Evolutionary conservation across 2,888 invertebrate species (phyloP), one percentile per base, ranked within the genome.

Genomic region (Lithophane semibrunnea): DNA sequence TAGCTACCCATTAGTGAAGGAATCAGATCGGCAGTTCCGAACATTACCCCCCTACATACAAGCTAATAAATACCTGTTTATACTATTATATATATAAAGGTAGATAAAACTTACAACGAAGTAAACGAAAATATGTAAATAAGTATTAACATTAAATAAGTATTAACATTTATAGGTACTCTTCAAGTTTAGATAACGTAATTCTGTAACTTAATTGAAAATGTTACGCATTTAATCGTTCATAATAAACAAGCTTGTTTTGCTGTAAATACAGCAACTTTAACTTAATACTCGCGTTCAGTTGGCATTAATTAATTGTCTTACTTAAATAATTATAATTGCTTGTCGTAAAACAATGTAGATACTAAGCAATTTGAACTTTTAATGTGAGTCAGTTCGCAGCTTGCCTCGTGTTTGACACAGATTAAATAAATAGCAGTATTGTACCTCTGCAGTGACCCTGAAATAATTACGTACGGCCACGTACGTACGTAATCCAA

Each of bases 201-300:
- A 73, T 56, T 67, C 49, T 58, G 3, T 58, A 67, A 79, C 61
- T 37, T 56, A 65, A 77, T 77, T 70, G 71, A 58, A 70, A 77
- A 77, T n/a, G 56, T 29, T 72, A 49, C 72, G 42, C 29, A 37
- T 67, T 78, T 79, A 60, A 60, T 78, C 72, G n/a, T 78, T 78
- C 13, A 42, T 13, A 78, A 54, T 56, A 54, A 56, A 60, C 71
- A 77, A 60, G 58, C 58, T 60, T 74, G 58, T 65, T 70, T 69
- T 52, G 44, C 0, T 54, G 37, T 29, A 58, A 64, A 29, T 52
- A 58, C 29, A 44, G n/a, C 12, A 63, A 63, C n/a, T 73, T 47
- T 3, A 73, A 29, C 56, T 52, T 74, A 49, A 42, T 42, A 61
- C 61, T 29, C 29, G 21, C 8, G 10, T 73, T 74, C 3, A 56